phyloP scores from a whole-genome alignment of 2,113 vertebrate genomes.

The Theristicus caerulescens region DNA sequence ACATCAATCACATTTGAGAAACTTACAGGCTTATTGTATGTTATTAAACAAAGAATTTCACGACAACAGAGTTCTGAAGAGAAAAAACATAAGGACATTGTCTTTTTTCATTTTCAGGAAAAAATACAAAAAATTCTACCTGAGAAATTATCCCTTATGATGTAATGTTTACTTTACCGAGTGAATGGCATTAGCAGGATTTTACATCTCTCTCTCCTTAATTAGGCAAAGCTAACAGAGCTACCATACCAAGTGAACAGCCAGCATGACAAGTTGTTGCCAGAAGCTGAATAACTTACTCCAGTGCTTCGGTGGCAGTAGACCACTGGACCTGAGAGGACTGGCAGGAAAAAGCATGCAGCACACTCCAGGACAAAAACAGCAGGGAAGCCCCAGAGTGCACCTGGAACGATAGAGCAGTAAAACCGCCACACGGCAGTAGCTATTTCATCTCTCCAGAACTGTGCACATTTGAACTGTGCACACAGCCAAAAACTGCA shows the following conservation, averaged over 20 bases:
- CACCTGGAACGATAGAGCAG: not conserved
- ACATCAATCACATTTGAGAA: not conserved
- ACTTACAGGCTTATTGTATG: not conserved
- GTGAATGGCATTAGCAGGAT: not conserved
- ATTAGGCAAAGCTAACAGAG: not conserved
- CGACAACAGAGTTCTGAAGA: not conserved
- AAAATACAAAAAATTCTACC: not conserved
- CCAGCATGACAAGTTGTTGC: not conserved
- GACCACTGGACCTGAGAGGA: not conserved
- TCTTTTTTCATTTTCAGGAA: not conserved
- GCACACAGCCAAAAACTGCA: not conserved
- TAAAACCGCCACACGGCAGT: accelerated
- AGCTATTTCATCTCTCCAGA: not conserved
- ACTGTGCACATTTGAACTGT: not conserved
- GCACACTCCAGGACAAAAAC: not conserved
- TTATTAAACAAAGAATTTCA: not conserved
- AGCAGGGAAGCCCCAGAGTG: not conserved
- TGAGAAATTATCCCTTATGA: slow-evolving; percentile 5
- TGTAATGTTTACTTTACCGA: not conserved
- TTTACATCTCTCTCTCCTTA: not conserved
- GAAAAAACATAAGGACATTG: not conserved
- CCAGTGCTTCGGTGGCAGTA: not conserved
- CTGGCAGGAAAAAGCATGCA: not conserved
- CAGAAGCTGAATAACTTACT: not conserved
- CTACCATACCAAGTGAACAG: not conserved